Conservation (phyloP, 2,888 invertebrate species). For the Folsomia candida region DNA sequence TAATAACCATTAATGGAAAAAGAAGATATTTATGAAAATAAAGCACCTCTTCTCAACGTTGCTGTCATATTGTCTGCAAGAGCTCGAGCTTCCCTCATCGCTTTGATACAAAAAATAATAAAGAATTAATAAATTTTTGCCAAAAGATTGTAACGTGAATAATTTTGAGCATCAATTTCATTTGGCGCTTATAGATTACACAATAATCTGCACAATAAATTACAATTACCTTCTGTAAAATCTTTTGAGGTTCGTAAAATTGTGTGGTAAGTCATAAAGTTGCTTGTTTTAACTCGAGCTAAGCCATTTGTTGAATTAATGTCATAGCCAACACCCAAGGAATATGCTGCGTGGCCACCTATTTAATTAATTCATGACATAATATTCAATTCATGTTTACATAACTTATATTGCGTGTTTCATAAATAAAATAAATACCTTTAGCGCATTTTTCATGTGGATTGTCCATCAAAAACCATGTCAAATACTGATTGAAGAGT, state of each 20-base stretch:
- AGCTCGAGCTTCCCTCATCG: slow-evolving; percentile 71
- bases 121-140: too few species aligned
- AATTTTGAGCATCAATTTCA: too few species aligned
- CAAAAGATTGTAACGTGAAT: too few species aligned
- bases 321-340: slow-evolving; percentile 56
- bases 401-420: too few species aligned
- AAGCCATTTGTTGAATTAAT: slow-evolving; percentile 20
- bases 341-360: slow-evolving; percentile 61
- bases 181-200: too few species aligned
- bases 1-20: background rate
- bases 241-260: slow-evolving; percentile 76
- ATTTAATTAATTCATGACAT: background rate
- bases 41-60: slow-evolving; percentile 62
- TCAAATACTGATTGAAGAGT: slow-evolving; percentile 69
- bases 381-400: too few species aligned
- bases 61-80: slow-evolving; percentile 73
- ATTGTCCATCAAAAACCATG: slow-evolving; percentile 80
- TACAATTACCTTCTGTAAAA: too few species aligned
- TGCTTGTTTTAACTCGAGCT: slow-evolving; percentile 64
- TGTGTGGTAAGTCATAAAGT: slow-evolving; percentile 89
- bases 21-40: background rate
- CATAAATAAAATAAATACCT: slow-evolving; percentile 56
- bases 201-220: too few species aligned
- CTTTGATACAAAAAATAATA: too few species aligned
- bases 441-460: slow-evolving; percentile 72